Evolutionary conservation across 2,113 vertebrate genomes (phyloP).

Genomic region (Tragelaphus strepsiceros): DNA sequence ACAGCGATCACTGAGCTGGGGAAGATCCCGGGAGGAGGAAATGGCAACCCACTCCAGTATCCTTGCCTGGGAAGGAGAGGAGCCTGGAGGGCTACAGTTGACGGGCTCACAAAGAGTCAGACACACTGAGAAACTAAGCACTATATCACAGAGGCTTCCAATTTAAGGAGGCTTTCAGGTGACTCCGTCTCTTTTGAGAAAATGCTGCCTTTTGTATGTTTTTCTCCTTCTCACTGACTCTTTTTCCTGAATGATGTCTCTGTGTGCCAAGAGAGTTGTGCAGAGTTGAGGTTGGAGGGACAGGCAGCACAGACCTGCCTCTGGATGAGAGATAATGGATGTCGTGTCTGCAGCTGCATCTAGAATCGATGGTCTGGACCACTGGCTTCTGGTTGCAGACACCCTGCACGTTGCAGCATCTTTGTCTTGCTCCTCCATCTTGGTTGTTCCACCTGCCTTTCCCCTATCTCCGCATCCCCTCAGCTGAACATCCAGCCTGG

Average conservation of each 20-base stretch:
- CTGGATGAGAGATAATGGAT: background rate
- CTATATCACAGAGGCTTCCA: background rate
- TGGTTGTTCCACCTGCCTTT: background rate
- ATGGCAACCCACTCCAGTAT: background rate
- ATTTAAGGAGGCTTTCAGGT: background rate
- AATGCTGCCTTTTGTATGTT: background rate
- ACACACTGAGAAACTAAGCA: background rate
- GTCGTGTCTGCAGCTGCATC: background rate
- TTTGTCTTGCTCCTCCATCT: background rate
- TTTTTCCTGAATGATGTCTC: background rate
- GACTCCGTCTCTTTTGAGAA: background rate
- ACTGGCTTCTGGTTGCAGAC: background rate
- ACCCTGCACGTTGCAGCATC: background rate
- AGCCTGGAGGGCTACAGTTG: background rate
- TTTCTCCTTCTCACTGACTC: background rate
- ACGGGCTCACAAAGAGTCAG: background rate
- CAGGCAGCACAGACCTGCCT: accelerated
- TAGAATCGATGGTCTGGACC: background rate
- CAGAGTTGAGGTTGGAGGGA: accelerated
- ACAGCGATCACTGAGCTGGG: background rate
- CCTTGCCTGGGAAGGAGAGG: background rate
- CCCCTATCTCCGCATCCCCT: background rate
- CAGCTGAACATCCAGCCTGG: background rate
- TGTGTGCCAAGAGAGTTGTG: background rate
- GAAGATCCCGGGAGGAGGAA: background rate